Conservation (phyloP, 2,113 vertebrate genomes). For the Macquaria ambigua region DNA sequence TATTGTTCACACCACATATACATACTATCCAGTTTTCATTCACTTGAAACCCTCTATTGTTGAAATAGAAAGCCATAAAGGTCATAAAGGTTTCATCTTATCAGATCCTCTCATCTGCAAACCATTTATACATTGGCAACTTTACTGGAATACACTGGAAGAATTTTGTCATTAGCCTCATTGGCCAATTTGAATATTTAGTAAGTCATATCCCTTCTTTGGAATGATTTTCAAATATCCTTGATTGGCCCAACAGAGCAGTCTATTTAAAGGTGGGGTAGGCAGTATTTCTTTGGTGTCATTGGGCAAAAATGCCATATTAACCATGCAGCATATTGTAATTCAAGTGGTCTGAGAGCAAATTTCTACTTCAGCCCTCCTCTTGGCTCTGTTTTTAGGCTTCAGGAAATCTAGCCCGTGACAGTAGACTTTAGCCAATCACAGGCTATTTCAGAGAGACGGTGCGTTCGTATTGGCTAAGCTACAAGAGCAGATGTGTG, state of each 20-base stretch:
- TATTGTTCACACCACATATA: neutral
- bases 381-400: too few relatives aligned
- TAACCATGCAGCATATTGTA: too few relatives aligned
- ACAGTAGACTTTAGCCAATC: too few relatives aligned
- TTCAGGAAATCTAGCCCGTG: too few relatives aligned
- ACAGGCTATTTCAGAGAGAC: too few relatives aligned
- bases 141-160: neutral
- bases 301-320: too few relatives aligned
- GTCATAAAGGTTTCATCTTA: neutral
- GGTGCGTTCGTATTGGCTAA: too few relatives aligned
- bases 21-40: neutral
- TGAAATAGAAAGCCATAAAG: neutral
- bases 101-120: neutral
- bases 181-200: neutral
- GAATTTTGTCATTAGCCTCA: neutral
- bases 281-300: too few relatives aligned
- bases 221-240: neutral
- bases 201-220: neutral
- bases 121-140: neutral
- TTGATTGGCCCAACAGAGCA: neutral
- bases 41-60: neutral
- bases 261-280: too few relatives aligned
- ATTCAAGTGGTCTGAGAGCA: too few relatives aligned
- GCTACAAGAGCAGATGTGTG: too few relatives aligned
- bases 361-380: too few relatives aligned